Base-by-base conservation (phyloP, 2,888 invertebrate species). In the Heliothis peltigera region DNA sequence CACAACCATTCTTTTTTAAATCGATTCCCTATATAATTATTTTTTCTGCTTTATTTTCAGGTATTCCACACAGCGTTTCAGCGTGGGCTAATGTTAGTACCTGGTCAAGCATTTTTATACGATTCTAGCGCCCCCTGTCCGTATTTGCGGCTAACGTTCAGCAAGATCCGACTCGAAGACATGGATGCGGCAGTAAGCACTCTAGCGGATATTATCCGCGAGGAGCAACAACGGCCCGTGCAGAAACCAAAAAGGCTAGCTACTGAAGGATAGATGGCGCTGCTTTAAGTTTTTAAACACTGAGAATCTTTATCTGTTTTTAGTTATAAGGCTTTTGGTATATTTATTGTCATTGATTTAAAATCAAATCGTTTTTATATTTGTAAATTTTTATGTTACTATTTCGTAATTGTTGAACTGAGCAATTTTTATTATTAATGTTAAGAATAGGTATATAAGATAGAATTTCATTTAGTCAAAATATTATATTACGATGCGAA, bases 101-200 rank as follows among this genome's bases (percentile, higher is more conserved):
- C 98, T 0, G 98, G 98, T 0, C 97, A 96, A 68, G 97, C 96
- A 0, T 98, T 98, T 87, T 95, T 96, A 88, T 95, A 95, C 55
- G 96, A 97, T 87, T 92, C 95, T 0, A 90, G 90, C 43, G 92
- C 95, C 65, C 96, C 97, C 12, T 97, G 96, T 77, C 96, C 96
- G 49, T 96, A 96, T 84, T 89, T 98, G 55, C 92, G 98, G 55
- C 96, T 97, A 42, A 96, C 97, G 0, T 98, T 96, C 86, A 97
- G 97, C 55, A 96, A 96, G 81, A 96, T 97, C 15, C 87, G 95
- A 0, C 92, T 96, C 22, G 95, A 96, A 70, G 96, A 97, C 73
- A 97, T 97, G 91, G 95, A 96, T 63, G 86, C 91, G 70, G 97
- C 97, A 0, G 93, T 96, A 82, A 88, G 94, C 74, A 90, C 95